Evolutionary conservation across 2,113 vertebrate genomes (phyloP).

Genomic region (Chlorocebus sabaeus): DNA sequence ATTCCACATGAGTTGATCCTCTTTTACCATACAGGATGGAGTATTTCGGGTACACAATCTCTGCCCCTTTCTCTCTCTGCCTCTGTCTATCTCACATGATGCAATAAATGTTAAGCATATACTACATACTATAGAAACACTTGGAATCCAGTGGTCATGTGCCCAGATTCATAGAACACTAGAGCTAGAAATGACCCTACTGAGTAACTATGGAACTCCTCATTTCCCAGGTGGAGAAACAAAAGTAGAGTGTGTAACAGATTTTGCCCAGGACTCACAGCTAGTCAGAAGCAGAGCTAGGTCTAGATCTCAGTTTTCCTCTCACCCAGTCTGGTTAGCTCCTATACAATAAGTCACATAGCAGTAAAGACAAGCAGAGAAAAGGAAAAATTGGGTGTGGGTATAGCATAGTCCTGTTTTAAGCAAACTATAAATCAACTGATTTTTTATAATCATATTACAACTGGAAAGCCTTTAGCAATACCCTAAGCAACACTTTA

Average conservation of each 20-base stretch:
- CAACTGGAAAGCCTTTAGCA: not conserved
- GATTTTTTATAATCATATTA: not conserved
- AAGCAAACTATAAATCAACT: not conserved
- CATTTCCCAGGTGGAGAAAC: not conserved
- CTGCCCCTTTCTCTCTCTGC: not conserved
- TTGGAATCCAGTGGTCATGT: not conserved
- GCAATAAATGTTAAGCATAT: not conserved
- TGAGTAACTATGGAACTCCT: not conserved
- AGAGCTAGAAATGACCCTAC: not conserved
- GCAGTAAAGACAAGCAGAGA: not conserved
- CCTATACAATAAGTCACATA: not conserved
- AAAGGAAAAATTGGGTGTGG: not conserved
- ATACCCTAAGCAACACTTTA: not conserved
- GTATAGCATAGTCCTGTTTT: not conserved
- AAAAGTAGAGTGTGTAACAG: not conserved
- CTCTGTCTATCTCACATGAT: not conserved
- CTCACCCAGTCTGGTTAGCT: not conserved
- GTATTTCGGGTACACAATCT: not conserved
- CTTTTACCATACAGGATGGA: not conserved
- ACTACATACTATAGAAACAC: not conserved
- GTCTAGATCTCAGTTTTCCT: not conserved
- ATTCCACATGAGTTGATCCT: not conserved
- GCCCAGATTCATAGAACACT: not conserved
- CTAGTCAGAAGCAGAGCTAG: not conserved
- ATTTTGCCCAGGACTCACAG: not conserved